These are phyloP conservation scores for Sorex araneus DNA, from an alignment of 2,113 vertebrate genomes.

Conservation along the genomic window DNA sequence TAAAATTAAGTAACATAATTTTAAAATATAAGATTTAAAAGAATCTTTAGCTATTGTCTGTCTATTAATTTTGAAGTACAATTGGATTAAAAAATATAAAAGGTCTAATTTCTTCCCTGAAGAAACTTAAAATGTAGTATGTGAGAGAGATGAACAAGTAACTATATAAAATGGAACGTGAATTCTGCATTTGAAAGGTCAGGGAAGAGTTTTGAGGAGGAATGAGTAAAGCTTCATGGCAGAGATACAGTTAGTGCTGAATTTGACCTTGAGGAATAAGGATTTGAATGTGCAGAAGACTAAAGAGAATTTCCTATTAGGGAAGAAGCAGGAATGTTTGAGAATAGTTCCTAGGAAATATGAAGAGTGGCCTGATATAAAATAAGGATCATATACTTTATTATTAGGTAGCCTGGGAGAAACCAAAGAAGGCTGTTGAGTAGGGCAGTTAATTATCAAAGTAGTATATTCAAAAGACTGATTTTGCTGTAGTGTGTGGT, in stretches of 20 bases:
- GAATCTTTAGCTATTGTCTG: slow-evolving; percentile 13
- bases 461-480: not conserved
- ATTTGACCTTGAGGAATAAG: slow-evolving; percentile 9
- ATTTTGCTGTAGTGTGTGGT: slow-evolving; percentile 11
- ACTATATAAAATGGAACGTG: too few species aligned
- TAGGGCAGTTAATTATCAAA: slow-evolving; percentile 35
- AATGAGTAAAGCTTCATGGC: slow-evolving; percentile 13
- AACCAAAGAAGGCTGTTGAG: not conserved
- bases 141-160: slow-evolving; percentile 14
- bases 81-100: slow-evolving; percentile 54
- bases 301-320: slow-evolving; percentile 36
- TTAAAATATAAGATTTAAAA: not conserved
- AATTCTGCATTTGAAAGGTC: slow-evolving; percentile 35
- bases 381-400: not conserved
- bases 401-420: not conserved
- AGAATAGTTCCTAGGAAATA: slow-evolving; percentile 36
- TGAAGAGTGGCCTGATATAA: not conserved
- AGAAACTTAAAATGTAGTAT: slow-evolving; percentile 53
- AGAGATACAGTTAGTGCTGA: not conserved
- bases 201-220: not conserved
- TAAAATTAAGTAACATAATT: not conserved
- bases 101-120: slow-evolving; percentile 23
- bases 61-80: not conserved
- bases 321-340: not conserved
- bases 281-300: slow-evolving; percentile 10